These are phyloP conservation scores for silkworm (Bombyx mori) DNA, from an alignment of 1,140 invertebrate species.

Conservation along the genomic window DNA sequence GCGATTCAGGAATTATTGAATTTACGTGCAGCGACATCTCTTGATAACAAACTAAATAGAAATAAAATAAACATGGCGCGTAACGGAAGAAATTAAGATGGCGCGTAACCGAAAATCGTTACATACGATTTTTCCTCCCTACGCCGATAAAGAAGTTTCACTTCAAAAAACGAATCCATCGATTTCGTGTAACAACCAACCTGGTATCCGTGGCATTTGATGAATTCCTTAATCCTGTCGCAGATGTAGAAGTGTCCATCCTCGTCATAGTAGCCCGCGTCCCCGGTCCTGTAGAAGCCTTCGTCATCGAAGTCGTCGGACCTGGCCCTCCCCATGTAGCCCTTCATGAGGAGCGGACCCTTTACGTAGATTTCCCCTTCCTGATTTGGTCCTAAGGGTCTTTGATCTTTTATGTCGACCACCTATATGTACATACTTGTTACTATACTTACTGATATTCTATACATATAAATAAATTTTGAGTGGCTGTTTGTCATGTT, in stretches of 20 bases:
- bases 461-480: too few species aligned
- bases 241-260: constrained; percentile 79
- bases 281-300: constrained; percentile 85
- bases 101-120: too few species aligned
- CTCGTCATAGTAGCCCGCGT: constrained; percentile 82
- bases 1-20: too few species aligned
- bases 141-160: too few species aligned
- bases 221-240: constrained; percentile 84
- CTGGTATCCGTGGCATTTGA: constrained; percentile 85
- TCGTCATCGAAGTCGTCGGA: constrained; percentile 77
- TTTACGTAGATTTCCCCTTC: constrained; percentile 79
- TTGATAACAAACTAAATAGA: too few species aligned
- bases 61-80: too few species aligned
- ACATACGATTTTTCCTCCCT: too few species aligned
- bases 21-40: too few species aligned
- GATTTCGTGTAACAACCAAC: constrained; percentile 19
- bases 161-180: too few species aligned
- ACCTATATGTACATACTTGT: constrained; percentile 35
- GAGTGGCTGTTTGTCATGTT: too few species aligned
- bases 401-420: constrained; percentile 73
- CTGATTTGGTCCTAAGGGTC: constrained; percentile 73
- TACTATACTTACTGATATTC: too few species aligned
- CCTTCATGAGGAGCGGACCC: constrained; percentile 77
- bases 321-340: constrained; percentile 77
- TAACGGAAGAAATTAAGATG: too few species aligned